phyloP scores from a whole-genome alignment of 2,888 invertebrate species.

The Cheilosia vulpina region DNA sequence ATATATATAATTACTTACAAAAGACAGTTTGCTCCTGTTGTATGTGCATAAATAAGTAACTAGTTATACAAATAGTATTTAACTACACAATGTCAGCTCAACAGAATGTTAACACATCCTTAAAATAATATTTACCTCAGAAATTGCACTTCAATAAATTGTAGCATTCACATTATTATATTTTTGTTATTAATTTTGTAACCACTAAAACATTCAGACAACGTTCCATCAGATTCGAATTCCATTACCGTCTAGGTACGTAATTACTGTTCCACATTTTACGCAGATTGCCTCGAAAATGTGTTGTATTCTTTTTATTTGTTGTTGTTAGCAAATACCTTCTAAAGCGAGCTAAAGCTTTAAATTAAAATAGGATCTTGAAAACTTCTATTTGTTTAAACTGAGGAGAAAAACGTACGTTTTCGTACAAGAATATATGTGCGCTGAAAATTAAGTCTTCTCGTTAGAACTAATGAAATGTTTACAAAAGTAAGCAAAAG shows the following conservation, averaged over 20 bases:
- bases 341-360: not conserved
- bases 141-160: too few species aligned
- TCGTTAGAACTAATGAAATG: constrained; percentile 54
- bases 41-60: too few species aligned
- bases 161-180: too few species aligned
- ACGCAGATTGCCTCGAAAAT: not conserved
- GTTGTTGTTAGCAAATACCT: not conserved
- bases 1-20: too few species aligned
- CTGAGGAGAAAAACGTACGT: not conserved
- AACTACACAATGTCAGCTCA: too few species aligned
- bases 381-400: constrained; percentile 10
- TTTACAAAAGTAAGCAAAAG: constrained; percentile 23
- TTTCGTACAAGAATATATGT: not conserved
- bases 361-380: constrained; percentile 16
- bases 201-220: too few species aligned
- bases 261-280: constrained; percentile 1
- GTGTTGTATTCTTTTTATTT: not conserved
- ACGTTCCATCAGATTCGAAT: not conserved
- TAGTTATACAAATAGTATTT: too few species aligned
- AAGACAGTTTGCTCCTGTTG: too few species aligned
- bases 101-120: too few species aligned
- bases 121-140: too few species aligned
- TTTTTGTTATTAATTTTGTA: too few species aligned
- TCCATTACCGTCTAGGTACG: not conserved
- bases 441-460: constrained; percentile 20